Conservation (phyloP, 2,888 invertebrate species). For the Drosophila subsilvestris region DNA sequence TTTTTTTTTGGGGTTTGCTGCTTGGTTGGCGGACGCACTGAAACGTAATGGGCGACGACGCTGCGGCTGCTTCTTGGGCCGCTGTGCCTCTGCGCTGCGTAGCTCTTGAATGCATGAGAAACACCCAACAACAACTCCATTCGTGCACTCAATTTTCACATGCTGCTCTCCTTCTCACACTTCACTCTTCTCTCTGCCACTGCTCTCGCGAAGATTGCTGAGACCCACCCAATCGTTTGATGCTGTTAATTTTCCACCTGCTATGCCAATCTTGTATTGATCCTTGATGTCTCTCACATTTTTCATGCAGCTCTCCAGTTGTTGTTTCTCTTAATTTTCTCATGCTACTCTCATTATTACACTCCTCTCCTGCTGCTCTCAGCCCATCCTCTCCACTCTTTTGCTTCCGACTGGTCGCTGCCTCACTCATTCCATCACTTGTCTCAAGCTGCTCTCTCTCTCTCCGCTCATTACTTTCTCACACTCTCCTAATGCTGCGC, state of each 20-base stretch:
- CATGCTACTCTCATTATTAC: too few species aligned
- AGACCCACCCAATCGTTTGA: not conserved
- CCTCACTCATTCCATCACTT: not conserved
- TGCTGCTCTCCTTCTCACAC: slow-evolving; percentile 8
- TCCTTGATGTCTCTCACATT: too few species aligned
- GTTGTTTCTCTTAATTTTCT: not conserved
- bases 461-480: not conserved
- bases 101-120: slow-evolving; percentile 28
- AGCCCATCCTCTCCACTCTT: not conserved
- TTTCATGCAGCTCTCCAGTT: too few species aligned
- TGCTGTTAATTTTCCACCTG: too few species aligned
- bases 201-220: not conserved
- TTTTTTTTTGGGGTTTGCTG: slow-evolving; percentile 61
- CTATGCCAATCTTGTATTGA: too few species aligned
- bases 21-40: slow-evolving; percentile 74
- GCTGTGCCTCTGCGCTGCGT: slow-evolving; percentile 29
- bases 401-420: not conserved
- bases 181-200: not conserved
- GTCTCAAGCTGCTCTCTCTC: not conserved
- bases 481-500: not conserved
- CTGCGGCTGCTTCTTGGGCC: slow-evolving; percentile 45
- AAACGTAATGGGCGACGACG: slow-evolving; percentile 68
- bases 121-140: not conserved
- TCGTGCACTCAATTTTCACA: not conserved
- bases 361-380: too few species aligned